Evolutionary conservation across 2,113 vertebrate genomes (phyloP).

Genomic region (Rhinichthys klamathensis): DNA sequence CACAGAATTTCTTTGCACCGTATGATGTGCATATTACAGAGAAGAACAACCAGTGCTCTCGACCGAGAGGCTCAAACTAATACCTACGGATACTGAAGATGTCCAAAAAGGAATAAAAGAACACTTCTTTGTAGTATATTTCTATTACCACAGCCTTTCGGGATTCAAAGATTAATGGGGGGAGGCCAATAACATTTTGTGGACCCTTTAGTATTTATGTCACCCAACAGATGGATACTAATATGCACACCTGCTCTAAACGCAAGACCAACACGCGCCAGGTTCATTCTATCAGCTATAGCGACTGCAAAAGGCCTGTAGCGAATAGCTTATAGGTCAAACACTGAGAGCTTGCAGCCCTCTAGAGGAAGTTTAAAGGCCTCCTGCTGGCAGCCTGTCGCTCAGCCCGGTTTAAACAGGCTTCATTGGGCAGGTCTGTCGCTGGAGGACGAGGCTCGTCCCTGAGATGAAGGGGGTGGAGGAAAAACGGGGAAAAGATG

Average conservation of each 20-base stretch:
- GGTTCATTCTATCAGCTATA: constrained; percentile 1
- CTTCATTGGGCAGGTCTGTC: constrained; percentile 50
- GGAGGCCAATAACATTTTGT: background rate
- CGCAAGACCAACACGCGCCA: background rate
- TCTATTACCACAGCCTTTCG: constrained; percentile 3
- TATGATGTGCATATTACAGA: constrained; percentile 43
- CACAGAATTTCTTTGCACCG: constrained; percentile 33
- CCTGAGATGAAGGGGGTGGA: constrained; percentile 57
- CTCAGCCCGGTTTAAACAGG: constrained; percentile 40
- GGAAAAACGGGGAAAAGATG: background rate
- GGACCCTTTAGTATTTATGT: constrained; percentile 8
- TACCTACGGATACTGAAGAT: constrained; percentile 42
- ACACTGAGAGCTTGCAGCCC: background rate
- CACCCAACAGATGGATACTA: constrained; percentile 14
- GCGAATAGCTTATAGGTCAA: constrained; percentile 29
- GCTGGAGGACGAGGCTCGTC: constrained; percentile 41
- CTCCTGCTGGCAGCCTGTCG: constrained; percentile 5
- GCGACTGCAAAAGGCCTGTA: background rate
- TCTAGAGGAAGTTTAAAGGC: background rate
- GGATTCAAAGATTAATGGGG: constrained; percentile 15
- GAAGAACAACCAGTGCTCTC: constrained; percentile 33
- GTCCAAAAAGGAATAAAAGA: background rate
- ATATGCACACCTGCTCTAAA: background rate
- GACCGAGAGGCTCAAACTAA: constrained; percentile 37
- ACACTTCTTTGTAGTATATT: constrained; percentile 46